Conservation (phyloP, 2,113 vertebrate genomes). For the Erythrocercus mccallii region DNA sequence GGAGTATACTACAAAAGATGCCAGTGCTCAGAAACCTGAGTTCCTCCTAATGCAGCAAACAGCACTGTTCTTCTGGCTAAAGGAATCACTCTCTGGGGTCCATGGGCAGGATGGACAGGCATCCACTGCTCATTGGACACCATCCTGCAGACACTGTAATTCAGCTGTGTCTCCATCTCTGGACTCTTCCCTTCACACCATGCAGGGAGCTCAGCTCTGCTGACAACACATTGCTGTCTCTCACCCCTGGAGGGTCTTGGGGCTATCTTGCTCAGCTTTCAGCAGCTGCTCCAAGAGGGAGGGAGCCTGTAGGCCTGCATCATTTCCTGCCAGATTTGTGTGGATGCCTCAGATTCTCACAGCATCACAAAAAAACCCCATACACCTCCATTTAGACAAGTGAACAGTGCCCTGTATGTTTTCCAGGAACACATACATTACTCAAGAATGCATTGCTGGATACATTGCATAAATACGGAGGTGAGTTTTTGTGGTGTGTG, state of each 20-base stretch:
- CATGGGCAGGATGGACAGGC: neutral
- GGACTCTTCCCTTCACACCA: neutral
- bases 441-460: neutral
- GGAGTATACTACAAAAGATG: neutral
- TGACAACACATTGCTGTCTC: neutral
- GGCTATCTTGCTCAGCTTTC: neutral
- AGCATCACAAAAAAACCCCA: neutral
- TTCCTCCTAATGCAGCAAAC: neutral
- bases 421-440: neutral
- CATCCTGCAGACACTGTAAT: neutral
- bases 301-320: neutral
- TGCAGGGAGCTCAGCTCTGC: neutral
- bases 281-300: neutral
- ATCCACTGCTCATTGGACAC: neutral
- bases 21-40: neutral
- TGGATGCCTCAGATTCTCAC: neutral
- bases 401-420: neutral
- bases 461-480: neutral
- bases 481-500: neutral
- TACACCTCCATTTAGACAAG: neutral
- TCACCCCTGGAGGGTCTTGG: neutral
- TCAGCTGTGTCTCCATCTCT: neutral
- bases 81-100: neutral
- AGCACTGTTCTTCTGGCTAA: neutral
- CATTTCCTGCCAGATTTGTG: neutral